phyloP scores from a whole-genome alignment of 2,888 invertebrate genomes.

The Trachelus iudaicus region DNA sequence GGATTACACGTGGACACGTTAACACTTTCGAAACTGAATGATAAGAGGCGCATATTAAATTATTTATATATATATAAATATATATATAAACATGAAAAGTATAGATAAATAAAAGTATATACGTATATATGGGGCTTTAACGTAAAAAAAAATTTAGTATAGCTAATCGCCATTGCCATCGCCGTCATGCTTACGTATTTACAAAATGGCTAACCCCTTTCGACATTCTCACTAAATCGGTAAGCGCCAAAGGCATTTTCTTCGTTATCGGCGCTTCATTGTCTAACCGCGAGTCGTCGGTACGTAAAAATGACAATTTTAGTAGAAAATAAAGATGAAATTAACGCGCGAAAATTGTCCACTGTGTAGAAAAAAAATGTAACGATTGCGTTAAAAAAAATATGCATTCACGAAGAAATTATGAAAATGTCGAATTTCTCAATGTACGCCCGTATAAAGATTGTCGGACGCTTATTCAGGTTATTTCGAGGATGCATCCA shows the following conservation, averaged over 20 bases:
- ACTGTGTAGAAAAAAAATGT: not conserved
- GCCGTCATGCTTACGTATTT: not conserved
- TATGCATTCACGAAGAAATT: not conserved
- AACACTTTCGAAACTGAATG: not conserved
- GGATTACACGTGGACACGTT: not conserved
- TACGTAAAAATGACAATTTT: not conserved
- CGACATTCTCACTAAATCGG: not conserved
- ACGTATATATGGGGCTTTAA: slow-evolving; percentile 9
- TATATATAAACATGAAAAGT: slow-evolving; percentile 28
- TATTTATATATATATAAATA: slow-evolving; percentile 45
- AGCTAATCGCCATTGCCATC: not conserved
- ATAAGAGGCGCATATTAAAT: slow-evolving; percentile 35
- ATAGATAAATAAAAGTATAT: slow-evolving; percentile 32
- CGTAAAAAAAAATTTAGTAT: not conserved
- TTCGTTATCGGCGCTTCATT: not conserved
- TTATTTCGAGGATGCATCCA: not conserved
- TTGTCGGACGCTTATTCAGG: not conserved
- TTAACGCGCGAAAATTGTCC: not conserved
- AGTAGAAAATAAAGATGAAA: not conserved
- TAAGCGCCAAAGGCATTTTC: not conserved
- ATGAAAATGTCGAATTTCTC: not conserved
- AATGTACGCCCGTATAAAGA: not conserved
- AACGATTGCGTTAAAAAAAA: not conserved
- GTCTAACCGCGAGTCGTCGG: not conserved
- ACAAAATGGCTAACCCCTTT: not conserved